phyloP scores from a whole-genome alignment of 2,888 invertebrate genomes.

The Stratiomys singularior region DNA sequence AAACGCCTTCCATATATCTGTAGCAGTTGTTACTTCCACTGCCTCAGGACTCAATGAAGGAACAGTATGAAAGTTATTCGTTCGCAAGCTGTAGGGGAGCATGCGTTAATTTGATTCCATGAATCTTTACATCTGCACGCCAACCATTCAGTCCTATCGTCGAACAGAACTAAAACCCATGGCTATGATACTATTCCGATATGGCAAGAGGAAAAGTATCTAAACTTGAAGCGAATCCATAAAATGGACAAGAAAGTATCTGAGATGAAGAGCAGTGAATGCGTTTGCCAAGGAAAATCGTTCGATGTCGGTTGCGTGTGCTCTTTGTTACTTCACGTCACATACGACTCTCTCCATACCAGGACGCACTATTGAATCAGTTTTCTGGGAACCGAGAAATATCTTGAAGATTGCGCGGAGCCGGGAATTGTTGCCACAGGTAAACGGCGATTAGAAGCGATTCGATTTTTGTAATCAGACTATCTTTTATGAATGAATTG shows the following conservation, averaged over 20 bases:
- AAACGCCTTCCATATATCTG: not conserved
- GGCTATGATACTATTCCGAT: not conserved
- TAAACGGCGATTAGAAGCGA: not conserved
- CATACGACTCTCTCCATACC: not conserved
- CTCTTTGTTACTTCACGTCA: not conserved
- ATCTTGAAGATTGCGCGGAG: not conserved
- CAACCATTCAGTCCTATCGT: too few relatives aligned
- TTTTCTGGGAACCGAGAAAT: not conserved
- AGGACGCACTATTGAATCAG: not conserved
- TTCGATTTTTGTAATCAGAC: not conserved
- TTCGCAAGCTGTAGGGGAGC: not conserved
- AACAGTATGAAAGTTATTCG: not conserved
- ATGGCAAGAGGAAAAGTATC: not conserved
- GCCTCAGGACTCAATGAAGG: not conserved
- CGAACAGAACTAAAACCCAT: not conserved
- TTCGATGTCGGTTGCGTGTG: not conserved
- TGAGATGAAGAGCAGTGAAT: not conserved
- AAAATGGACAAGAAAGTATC: not conserved
- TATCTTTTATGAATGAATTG: constrained; percentile 9
- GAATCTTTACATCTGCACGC: not conserved
- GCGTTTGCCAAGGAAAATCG: not conserved
- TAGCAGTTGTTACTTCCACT: not conserved
- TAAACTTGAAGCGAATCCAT: not conserved
- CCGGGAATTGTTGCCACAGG: not conserved
- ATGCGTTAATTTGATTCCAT: not conserved